These are phyloP conservation scores for Noctilio leporinus DNA, from an alignment of 2,113 vertebrate species.

Conservation along the genomic window DNA sequence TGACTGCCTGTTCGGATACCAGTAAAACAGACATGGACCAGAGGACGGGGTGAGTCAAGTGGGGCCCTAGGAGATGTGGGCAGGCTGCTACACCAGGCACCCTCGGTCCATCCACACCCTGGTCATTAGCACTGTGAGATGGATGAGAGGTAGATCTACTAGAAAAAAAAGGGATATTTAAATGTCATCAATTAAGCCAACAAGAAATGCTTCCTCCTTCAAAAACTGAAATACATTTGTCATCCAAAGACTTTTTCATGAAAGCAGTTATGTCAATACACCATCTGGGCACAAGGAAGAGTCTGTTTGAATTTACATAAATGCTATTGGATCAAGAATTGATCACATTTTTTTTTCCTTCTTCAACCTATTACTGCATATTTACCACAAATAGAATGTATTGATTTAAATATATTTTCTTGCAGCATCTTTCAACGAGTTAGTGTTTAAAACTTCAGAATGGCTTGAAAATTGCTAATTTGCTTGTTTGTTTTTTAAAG, in stretches of 20 bases:
- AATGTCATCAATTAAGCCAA: not conserved
- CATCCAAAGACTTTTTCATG: not conserved
- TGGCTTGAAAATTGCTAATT: not conserved
- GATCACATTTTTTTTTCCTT: not conserved
- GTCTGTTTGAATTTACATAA: not conserved
- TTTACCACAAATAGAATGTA: not conserved
- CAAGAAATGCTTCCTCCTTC: not conserved
- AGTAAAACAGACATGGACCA: not conserved
- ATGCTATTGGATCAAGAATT: not conserved
- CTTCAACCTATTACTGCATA: not conserved
- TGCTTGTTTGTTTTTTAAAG: not conserved
- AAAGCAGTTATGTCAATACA: not conserved
- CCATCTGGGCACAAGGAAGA: not conserved
- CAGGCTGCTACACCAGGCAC: not conserved
- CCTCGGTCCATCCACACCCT: fast-evolving
- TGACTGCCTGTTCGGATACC: not conserved
- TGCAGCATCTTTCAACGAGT: not conserved
- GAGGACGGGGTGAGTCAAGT: not conserved
- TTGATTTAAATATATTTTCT: not conserved
- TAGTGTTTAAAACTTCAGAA: not conserved
- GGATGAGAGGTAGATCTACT: not conserved
- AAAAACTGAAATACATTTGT: not conserved
- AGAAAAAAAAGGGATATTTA: not conserved
- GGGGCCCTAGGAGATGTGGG: not conserved
- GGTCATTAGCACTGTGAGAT: not conserved